Percentiles rank a stretch among this genome's conserved stretches.
These are phyloP conservation scores for Peromyscus aztecus DNA, from an alignment of 2,797 vertebrate genomes.

Conservation along the genomic window DNA sequence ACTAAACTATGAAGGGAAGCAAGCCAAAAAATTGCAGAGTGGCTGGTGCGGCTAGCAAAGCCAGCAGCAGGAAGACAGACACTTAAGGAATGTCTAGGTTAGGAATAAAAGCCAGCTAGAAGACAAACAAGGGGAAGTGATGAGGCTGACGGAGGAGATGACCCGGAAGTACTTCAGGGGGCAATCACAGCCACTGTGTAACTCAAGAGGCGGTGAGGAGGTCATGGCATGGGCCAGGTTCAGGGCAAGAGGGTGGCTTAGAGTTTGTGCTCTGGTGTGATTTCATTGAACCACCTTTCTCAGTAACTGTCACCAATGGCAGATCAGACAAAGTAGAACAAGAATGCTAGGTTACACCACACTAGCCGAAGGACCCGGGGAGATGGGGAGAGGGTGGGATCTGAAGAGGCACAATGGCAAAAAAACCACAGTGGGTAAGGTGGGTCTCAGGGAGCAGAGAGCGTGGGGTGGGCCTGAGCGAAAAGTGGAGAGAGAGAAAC, in stretches of 20 bases:
- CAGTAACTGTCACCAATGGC: accelerated
- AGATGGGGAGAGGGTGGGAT: background rate
- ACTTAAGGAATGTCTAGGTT: too few relatives aligned
- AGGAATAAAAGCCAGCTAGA: background rate
- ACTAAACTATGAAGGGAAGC: too few relatives aligned
- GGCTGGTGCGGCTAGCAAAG: background rate
- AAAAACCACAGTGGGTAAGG: background rate
- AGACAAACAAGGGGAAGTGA: background rate
- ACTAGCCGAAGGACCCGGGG: background rate
- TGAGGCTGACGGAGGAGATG: background rate
- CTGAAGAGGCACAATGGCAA: accelerated
- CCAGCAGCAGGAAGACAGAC: background rate
- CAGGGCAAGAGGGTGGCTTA: background rate
- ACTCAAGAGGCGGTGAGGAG: too few relatives aligned
- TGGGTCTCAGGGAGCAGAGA: background rate
- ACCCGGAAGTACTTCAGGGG: too few relatives aligned
- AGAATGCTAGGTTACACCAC: background rate
- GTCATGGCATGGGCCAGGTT: accelerated
- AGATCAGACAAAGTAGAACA: background rate
- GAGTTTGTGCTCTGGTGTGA: background rate
- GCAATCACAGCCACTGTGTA: accelerated
- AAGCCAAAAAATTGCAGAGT: too few relatives aligned
- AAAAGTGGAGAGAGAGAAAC: background rate
- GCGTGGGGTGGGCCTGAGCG: background rate
- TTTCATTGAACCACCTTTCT: background rate